Conservation (phyloP, 2,797 vertebrate species). For the Malurus leucopterus region DNA sequence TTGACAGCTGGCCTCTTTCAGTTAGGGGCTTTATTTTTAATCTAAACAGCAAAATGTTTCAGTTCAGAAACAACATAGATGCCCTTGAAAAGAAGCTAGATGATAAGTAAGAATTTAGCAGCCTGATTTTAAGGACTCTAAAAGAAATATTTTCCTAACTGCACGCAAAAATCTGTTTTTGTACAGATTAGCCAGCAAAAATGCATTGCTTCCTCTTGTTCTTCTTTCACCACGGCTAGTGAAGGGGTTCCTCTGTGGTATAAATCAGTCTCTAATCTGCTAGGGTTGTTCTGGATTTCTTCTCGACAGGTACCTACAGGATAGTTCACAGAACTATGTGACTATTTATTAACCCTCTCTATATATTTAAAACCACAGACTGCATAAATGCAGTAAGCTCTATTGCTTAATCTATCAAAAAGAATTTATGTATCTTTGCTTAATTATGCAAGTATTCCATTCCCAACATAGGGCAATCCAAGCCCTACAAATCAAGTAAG, state of each 20-base stretch:
- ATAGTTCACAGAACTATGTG: neutral
- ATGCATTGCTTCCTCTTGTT: conserved; percentile 18
- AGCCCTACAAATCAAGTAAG: neutral
- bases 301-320: neutral
- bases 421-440: neutral
- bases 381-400: neutral
- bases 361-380: neutral
- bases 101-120: neutral
- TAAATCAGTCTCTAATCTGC: neutral
- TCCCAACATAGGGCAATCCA: neutral
- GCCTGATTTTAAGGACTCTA: neutral
- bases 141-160: neutral
- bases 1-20: neutral
- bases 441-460: neutral
- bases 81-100: neutral
- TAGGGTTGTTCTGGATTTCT: neutral
- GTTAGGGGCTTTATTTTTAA: neutral
- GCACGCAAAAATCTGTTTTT: neutral
- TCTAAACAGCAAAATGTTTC: neutral
- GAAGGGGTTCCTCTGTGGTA: neutral
- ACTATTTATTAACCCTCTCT: neutral
- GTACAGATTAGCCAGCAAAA: conserved; percentile 54
- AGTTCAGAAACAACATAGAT: neutral
- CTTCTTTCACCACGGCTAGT: neutral
- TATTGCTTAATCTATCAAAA: neutral